A percentile compares a stretch with the other conserved stretches of the same genome.
These are phyloP conservation scores for Chrysoperla carnea DNA, from an alignment of 1,140 invertebrate genomes.

Conservation along the genomic window DNA sequence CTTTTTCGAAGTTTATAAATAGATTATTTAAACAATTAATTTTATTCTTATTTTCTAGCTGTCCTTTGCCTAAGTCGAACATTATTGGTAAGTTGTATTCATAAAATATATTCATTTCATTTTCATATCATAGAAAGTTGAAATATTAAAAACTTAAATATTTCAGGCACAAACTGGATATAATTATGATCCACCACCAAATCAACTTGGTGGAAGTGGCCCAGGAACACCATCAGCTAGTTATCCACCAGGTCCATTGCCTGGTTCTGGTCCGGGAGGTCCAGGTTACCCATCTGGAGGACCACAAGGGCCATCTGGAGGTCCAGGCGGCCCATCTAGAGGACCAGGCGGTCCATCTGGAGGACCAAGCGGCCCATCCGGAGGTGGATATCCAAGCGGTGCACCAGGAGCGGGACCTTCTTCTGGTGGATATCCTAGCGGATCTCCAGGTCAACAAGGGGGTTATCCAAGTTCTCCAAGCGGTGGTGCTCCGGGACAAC, in stretches of 20 bases:
- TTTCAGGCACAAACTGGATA: constrained; percentile 30
- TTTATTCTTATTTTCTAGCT: neutral
- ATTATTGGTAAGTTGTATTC: constrained; percentile 1
- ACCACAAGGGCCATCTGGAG: neutral
- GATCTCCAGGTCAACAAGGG: neutral
- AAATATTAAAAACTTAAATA: neutral
- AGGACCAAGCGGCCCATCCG: constrained; percentile 12
- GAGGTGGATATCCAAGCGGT: constrained; percentile 16
- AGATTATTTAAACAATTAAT: no score
- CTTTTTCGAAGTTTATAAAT: no score
- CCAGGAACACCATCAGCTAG: constrained; percentile 2
- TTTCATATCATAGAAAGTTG: neutral
- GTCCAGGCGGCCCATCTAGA: constrained; percentile 6
- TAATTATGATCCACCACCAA: constrained; percentile 31
- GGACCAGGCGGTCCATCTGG: constrained; percentile 3
- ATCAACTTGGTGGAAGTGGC: constrained; percentile 22
- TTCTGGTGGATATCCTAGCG: constrained; percentile 15
- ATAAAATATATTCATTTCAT: neutral
- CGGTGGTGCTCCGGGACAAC: constrained; percentile 1
- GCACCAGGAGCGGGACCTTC: constrained; percentile 3
- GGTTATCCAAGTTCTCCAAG: constrained; percentile 1
- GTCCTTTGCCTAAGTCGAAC: neutral
- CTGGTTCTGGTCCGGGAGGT: neutral
- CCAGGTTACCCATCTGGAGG: neutral
- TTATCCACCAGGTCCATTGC: constrained; percentile 5